Conservation (phyloP, 2,888 invertebrate genomes). For the Mythimna ferrago region DNA sequence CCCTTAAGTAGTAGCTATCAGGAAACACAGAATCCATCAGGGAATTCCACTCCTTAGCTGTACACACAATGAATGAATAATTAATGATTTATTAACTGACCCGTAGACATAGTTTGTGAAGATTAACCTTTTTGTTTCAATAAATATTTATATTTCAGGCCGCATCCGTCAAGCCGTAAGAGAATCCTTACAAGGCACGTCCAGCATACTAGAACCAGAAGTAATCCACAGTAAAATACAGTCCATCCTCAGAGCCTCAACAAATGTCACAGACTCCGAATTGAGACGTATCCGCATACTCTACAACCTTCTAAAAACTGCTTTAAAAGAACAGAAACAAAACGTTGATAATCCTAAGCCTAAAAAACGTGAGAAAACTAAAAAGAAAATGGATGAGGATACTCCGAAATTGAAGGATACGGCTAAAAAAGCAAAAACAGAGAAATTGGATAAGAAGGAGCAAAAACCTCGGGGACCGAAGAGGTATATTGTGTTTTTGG, state of each 20-base stretch:
- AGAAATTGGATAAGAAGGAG: conserved; percentile 47
- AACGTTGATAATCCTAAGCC: conserved; percentile 44
- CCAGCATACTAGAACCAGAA: conserved; percentile 76
- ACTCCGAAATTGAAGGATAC: conserved; percentile 40
- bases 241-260: conserved; percentile 70
- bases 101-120: too few species aligned
- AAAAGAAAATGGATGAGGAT: conserved; percentile 31
- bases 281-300: conserved; percentile 82
- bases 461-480: conserved; percentile 79
- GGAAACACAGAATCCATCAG: too few species aligned
- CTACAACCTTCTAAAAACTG: conserved; percentile 81
- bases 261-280: conserved; percentile 74
- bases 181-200: conserved; percentile 78
- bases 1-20: too few species aligned
- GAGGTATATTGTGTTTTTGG: conserved; percentile 87
- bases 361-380: conserved; percentile 17
- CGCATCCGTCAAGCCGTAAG: conserved; percentile 80
- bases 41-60: too few species aligned
- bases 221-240: conserved; percentile 82
- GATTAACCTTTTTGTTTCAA: too few species aligned
- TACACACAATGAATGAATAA: too few species aligned
- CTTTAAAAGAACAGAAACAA: conserved; percentile 57
- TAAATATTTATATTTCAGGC: conserved; percentile 71
- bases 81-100: too few species aligned
- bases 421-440: conserved; percentile 55